A percentile compares a stretch with the other conserved stretches of the same genome.
These are phyloP conservation scores for Cephonodes hylas DNA, from an alignment of 2,888 invertebrate genomes.

Conservation along the genomic window DNA sequence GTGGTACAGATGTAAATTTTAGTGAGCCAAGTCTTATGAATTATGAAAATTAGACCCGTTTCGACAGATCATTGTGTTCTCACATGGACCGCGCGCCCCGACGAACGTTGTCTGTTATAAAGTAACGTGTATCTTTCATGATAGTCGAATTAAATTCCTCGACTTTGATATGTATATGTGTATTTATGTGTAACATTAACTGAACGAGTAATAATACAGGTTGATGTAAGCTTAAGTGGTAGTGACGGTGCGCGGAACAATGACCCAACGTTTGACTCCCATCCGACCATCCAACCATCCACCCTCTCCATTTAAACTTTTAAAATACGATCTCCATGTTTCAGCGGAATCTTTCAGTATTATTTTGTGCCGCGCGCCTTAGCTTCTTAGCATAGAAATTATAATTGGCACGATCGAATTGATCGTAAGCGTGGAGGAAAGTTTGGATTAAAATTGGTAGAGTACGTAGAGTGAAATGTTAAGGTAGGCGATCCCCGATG, in stretches of 20 bases:
- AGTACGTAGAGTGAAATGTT: conserved; percentile 18
- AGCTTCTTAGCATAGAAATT: conserved; percentile 35
- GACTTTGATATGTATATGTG: conserved; percentile 71
- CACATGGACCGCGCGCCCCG: conserved; percentile 48
- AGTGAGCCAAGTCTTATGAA: too few species aligned
- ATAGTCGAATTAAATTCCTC: conserved; percentile 58
- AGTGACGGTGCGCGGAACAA: conserved; percentile 66
- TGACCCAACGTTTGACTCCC: conserved; percentile 19
- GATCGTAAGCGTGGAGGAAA: background rate
- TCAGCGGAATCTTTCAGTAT: conserved; percentile 32
- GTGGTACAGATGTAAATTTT: too few species aligned
- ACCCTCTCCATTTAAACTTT: background rate
- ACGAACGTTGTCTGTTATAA: conserved; percentile 65
- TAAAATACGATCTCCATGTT: background rate
- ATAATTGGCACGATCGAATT: background rate
- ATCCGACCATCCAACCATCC: conserved; percentile 12
- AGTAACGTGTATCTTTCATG: conserved; percentile 62
- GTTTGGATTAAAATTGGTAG: conserved; percentile 19
- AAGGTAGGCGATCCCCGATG: conserved; percentile 9
- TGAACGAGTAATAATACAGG: conserved; percentile 48
- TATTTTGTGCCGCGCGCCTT: conserved; percentile 56
- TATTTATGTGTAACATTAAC: conserved; percentile 54
- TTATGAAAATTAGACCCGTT: too few species aligned
- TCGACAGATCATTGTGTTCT: too few species aligned
- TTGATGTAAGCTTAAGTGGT: conserved; percentile 56